Conservation (phyloP, 2,888 invertebrate species). For the Neuroscelio doddi region DNA sequence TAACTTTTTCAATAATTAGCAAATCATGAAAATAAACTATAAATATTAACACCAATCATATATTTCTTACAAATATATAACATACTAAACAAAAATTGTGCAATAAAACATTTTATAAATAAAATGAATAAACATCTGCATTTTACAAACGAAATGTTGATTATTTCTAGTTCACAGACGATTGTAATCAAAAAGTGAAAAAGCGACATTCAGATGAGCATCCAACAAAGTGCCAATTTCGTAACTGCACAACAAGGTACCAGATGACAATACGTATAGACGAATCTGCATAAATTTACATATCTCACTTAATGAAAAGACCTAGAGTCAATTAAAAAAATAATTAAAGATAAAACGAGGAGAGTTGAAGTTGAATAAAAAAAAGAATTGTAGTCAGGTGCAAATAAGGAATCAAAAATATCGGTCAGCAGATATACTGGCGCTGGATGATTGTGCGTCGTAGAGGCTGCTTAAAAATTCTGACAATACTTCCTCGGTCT, state of each 20-base stretch:
- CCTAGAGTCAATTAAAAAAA: conserved; percentile 17
- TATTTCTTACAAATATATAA: too few relatives aligned
- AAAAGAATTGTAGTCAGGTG: neutral
- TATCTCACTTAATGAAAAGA: conserved; percentile 48
- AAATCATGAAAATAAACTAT: too few relatives aligned
- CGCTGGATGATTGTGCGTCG: conserved; percentile 23
- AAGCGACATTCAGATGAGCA: conserved; percentile 9
- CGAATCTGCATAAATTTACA: conserved; percentile 51
- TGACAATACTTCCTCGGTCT: conserved; percentile 68
- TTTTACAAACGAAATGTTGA: too few relatives aligned
- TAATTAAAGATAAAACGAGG: conserved; percentile 15
- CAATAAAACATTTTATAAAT: neutral
- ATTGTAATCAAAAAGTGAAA: conserved; percentile 3
- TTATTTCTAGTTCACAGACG: neutral
- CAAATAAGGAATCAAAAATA: conserved; percentile 14
- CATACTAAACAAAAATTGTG: too few relatives aligned
- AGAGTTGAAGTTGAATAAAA: conserved; percentile 4
- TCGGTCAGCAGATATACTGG: conserved; percentile 43
- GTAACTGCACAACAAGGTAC: conserved; percentile 10
- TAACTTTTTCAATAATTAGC: too few relatives aligned
- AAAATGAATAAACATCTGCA: too few relatives aligned
- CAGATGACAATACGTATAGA: conserved; percentile 16
- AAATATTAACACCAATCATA: too few relatives aligned
- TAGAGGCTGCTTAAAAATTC: conserved; percentile 59
- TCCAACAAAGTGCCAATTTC: conserved; percentile 12